Evolutionary conservation across 92 coral and sea anemone species (phyloP).

Genomic region (Zoanthus solanderi): DNA sequence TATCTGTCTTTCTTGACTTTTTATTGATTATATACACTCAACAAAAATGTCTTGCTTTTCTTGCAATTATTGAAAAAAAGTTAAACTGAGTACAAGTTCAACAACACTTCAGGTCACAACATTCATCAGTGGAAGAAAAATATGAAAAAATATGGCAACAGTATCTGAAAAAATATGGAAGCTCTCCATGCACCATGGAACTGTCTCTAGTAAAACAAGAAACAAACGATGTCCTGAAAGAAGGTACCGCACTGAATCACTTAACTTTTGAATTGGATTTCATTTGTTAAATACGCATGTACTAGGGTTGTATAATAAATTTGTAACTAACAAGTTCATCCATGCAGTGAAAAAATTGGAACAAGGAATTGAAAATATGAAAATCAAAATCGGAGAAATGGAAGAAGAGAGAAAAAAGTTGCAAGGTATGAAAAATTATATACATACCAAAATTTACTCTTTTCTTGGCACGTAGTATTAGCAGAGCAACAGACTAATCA

Average conservation of each 20-base stretch:
- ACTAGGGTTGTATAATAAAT: neutral
- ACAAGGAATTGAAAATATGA: constrained; percentile 58
- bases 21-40: too few relatives aligned
- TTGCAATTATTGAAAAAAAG: neutral
- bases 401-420: constrained; percentile 74
- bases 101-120: constrained; percentile 63
- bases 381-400: constrained; percentile 67
- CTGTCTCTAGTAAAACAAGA: constrained; percentile 71
- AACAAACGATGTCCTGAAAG: constrained; percentile 59
- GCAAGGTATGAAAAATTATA: constrained; percentile 66
- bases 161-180: constrained; percentile 76
- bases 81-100: neutral
- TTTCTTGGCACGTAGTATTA: neutral
- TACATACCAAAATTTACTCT: neutral
- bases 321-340: neutral
- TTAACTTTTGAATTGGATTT: neutral
- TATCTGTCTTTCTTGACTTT: neutral
- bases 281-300: neutral
- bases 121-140: constrained; percentile 71
- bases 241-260: constrained; percentile 52
- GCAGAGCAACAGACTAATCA: too few relatives aligned
- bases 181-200: constrained; percentile 73
- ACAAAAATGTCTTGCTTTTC: neutral
- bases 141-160: constrained; percentile 85
- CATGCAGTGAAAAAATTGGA: constrained; percentile 66